These are phyloP conservation scores for Oreonectes daqikongensis DNA, from an alignment of 2,797 vertebrate species.

Conservation along the genomic window DNA sequence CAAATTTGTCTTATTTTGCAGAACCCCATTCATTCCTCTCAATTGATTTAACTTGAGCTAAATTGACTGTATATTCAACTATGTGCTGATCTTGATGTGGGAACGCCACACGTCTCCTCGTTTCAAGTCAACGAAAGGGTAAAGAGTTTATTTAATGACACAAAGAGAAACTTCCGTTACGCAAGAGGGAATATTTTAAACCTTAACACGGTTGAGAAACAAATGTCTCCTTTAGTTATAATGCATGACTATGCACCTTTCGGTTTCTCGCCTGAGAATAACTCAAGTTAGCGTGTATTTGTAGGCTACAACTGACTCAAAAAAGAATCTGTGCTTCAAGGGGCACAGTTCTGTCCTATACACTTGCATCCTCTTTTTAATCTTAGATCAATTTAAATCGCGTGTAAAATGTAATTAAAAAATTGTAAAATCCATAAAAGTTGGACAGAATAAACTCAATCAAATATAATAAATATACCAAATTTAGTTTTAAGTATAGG, in stretches of 20 bases:
- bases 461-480: no score
- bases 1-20: not conserved
- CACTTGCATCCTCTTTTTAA: constrained; percentile 16
- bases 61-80: constrained; percentile 22
- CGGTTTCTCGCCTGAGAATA: constrained; percentile 24
- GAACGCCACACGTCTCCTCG: constrained; percentile 15
- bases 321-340: not conserved
- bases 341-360: not conserved
- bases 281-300: not conserved
- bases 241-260: constrained; percentile 32
- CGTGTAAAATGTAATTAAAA: no score
- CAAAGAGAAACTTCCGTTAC: constrained; percentile 30
- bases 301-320: constrained; percentile 2
- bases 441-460: no score
- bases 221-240: constrained; percentile 36
- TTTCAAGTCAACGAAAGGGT: constrained; percentile 19
- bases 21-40: not conserved
- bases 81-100: constrained; percentile 13
- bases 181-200: constrained; percentile 40
- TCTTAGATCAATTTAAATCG: no score
- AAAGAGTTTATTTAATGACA: constrained; percentile 17
- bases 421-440: no score
- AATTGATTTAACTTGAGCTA: constrained; percentile 8
- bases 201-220: constrained; percentile 35
- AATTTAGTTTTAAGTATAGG: no score